phyloP scores from a whole-genome alignment of 1,140 invertebrate genomes.

The Drosophila elegans region DNA sequence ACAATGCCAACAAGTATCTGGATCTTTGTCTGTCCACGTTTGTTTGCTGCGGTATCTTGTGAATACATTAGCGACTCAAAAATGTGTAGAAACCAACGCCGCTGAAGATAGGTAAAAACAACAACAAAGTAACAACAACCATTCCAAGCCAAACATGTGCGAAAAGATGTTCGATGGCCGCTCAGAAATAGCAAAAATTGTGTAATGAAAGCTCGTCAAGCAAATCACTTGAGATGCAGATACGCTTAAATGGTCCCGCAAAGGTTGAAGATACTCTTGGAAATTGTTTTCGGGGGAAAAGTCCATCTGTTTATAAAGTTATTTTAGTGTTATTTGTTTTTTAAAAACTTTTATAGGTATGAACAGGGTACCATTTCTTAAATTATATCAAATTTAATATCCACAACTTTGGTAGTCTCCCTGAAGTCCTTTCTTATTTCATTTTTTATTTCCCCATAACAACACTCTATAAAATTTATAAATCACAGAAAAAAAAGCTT shows the following conservation, averaged over 20 bases:
- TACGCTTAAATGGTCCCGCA: conserved; percentile 6
- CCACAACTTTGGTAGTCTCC: too few species aligned
- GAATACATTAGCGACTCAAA: conserved; percentile 65
- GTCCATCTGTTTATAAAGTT: neutral
- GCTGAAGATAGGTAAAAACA: neutral
- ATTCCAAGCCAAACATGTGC: conserved; percentile 46
- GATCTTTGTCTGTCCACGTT: conserved; percentile 46
- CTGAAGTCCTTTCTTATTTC: too few species aligned
- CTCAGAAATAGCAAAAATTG: conserved; percentile 29
- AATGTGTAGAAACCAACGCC: neutral
- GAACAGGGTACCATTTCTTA: too few species aligned
- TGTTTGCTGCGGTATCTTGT: conserved; percentile 67
- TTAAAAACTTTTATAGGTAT: too few species aligned
- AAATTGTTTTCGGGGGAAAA: neutral
- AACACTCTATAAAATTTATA: too few species aligned
- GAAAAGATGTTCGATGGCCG: conserved; percentile 38
- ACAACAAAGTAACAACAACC: conserved; percentile 1
- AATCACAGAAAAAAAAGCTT: too few species aligned
- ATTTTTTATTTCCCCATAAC: too few species aligned
- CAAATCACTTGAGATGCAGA: conserved; percentile 40
- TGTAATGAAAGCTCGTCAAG: conserved; percentile 63
- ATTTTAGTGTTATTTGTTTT: too few species aligned
- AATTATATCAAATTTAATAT: too few species aligned
- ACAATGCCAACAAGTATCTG: conserved; percentile 61
- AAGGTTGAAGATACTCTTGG: neutral